A percentile compares a stretch with the other conserved stretches of the same genome.
Conservation (phyloP, 2,797 vertebrate species). For the Telmatherina bonti region DNA sequence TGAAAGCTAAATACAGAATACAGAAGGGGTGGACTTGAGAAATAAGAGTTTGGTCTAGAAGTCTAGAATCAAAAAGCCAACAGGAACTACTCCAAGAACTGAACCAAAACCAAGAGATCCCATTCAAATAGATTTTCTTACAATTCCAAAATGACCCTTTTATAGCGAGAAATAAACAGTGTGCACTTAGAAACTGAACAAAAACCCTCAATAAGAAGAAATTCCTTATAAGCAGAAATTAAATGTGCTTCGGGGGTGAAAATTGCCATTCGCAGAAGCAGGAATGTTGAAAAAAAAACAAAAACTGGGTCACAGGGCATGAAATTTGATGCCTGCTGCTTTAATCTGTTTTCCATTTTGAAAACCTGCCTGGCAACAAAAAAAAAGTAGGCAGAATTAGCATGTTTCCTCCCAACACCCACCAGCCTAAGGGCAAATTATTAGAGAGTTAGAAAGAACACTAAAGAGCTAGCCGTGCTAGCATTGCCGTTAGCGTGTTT, state of each 20-base stretch:
- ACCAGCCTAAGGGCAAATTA: background rate
- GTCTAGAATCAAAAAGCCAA: too few relatives aligned
- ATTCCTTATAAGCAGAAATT: background rate
- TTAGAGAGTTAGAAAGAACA: background rate
- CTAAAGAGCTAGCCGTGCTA: slow-evolving; percentile 12
- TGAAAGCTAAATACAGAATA: too few relatives aligned
- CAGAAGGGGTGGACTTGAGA: too few relatives aligned
- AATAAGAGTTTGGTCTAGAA: too few relatives aligned
- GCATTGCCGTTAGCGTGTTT: background rate
- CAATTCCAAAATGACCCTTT: background rate
- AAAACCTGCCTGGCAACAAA: slow-evolving; percentile 16
- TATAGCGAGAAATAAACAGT: background rate
- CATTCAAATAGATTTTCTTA: too few relatives aligned
- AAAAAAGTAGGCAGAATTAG: slow-evolving; percentile 4
- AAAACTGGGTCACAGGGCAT: slow-evolving; percentile 20
- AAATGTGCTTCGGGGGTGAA: background rate
- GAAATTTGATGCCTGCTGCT: background rate
- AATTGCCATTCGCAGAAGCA: background rate
- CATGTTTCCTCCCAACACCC: slow-evolving; percentile 4
- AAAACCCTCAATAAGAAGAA: background rate
- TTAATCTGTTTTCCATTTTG: background rate
- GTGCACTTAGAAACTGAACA: background rate
- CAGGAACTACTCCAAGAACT: too few relatives aligned
- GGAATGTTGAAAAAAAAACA: background rate
- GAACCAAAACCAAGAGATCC: too few relatives aligned